Conservation (phyloP, 2,888 invertebrate species). For the Neoscelio sp. region DNA sequence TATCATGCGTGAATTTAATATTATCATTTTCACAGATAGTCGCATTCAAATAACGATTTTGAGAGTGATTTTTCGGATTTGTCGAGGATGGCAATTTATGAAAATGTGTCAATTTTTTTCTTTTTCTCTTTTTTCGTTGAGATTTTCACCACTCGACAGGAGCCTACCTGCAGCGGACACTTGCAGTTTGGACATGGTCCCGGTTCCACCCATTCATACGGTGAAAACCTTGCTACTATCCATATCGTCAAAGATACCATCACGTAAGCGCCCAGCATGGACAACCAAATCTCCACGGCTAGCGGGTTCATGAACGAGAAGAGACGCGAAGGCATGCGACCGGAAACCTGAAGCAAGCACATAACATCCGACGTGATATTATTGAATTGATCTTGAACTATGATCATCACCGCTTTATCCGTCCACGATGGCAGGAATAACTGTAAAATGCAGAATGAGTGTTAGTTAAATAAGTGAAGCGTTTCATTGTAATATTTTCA, state of each 20-base stretch:
- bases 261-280: slow-evolving; percentile 91
- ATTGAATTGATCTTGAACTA: not conserved
- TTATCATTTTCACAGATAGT: not conserved
- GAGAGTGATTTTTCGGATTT: too few species aligned
- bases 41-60: too few species aligned
- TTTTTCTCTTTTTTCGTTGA: too few species aligned
- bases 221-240: slow-evolving; percentile 93
- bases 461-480: too few species aligned
- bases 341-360: slow-evolving; percentile 84
- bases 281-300: slow-evolving; percentile 93
- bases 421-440: too few species aligned
- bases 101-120: not conserved
- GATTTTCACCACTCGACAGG: slow-evolving; percentile 75
- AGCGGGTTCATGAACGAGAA: slow-evolving; percentile 95
- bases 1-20: not conserved
- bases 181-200: slow-evolving; percentile 85
- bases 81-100: slow-evolving; percentile 2
- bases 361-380: slow-evolving; percentile 43
- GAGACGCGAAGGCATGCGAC: slow-evolving; percentile 87
- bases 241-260: slow-evolving; percentile 92
- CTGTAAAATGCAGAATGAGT: too few species aligned
- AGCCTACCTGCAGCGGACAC: slow-evolving; percentile 82
- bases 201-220: slow-evolving; percentile 91
- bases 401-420: not conserved
- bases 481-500: too few species aligned